Evolutionary conservation across 2,797 vertebrate genomes (phyloP).

Genomic region (Artibeus jamaicensis): DNA sequence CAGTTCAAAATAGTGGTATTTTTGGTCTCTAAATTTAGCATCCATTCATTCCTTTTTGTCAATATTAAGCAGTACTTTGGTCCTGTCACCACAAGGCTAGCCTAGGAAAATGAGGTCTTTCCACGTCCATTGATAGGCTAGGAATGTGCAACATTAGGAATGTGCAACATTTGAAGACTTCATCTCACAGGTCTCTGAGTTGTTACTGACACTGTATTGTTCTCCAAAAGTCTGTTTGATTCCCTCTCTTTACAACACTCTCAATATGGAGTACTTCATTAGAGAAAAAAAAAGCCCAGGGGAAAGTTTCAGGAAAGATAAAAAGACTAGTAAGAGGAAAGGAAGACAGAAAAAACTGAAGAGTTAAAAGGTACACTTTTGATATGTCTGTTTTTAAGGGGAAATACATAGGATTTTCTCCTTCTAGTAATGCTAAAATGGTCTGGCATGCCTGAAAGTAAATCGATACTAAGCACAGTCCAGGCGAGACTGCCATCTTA

Average conservation of each 20-base stretch:
- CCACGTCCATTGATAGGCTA: not conserved
- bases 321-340: not conserved
- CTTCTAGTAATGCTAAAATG: conserved; percentile 76
- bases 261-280: not conserved
- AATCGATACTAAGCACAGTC: conserved; percentile 85
- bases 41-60: conserved; percentile 14
- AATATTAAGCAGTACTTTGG: not conserved
- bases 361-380: not conserved
- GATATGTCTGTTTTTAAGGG: not conserved
- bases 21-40: conserved; percentile 32
- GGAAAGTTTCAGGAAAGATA: conserved; percentile 35
- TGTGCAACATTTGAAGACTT: not conserved
- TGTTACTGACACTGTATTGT: not conserved
- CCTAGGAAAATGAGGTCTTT: not conserved
- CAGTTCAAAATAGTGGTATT: conserved; percentile 52
- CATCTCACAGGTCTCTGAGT: not conserved
- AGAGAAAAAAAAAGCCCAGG: not conserved
- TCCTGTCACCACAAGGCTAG: not conserved
- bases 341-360: not conserved
- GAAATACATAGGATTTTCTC: not conserved
- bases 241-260: not conserved
- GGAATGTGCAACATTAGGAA: not conserved
- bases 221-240: not conserved
- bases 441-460: conserved; percentile 80
- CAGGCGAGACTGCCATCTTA: conserved; percentile 85